These are phyloP conservation scores for Agrotis segetum DNA, from an alignment of 2,888 invertebrate genomes.

Conservation along the genomic window DNA sequence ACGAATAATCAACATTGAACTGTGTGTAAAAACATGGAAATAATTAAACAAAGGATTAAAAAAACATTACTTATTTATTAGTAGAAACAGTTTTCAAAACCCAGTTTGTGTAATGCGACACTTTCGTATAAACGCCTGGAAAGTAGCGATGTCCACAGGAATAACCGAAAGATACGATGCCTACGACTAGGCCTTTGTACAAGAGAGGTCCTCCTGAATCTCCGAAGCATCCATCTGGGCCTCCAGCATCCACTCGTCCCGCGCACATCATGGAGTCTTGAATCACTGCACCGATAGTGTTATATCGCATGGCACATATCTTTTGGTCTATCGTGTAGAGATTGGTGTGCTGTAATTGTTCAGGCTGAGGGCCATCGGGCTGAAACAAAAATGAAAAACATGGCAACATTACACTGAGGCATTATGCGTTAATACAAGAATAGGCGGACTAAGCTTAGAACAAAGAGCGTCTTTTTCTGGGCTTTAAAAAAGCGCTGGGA, in stretches of 20 bases:
- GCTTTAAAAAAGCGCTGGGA: too few relatives aligned
- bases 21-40: background rate
- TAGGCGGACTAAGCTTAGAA: too few relatives aligned
- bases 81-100: conserved; percentile 79
- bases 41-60: background rate
- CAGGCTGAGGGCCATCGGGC: conserved; percentile 81
- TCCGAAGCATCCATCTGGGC: conserved; percentile 86
- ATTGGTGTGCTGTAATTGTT: conserved; percentile 81
- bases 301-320: conserved; percentile 79
- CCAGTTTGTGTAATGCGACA: conserved; percentile 85
- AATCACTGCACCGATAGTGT: conserved; percentile 79
- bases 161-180: conserved; percentile 86
- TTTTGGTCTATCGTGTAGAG: conserved; percentile 78
- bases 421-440: too few relatives aligned
- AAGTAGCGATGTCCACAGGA: conserved; percentile 84
- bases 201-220: conserved; percentile 87
- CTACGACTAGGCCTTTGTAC: conserved; percentile 85
- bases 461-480: too few relatives aligned
- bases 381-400: conserved; percentile 62
- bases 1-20: background rate
- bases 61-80: conserved; percentile 74
- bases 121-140: conserved; percentile 87
- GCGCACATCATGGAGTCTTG: conserved; percentile 86
- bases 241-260: conserved; percentile 80
- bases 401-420: too few relatives aligned